These are phyloP conservation scores for Actias luna DNA, from an alignment of 2,888 invertebrate genomes.

Conservation along the genomic window DNA sequence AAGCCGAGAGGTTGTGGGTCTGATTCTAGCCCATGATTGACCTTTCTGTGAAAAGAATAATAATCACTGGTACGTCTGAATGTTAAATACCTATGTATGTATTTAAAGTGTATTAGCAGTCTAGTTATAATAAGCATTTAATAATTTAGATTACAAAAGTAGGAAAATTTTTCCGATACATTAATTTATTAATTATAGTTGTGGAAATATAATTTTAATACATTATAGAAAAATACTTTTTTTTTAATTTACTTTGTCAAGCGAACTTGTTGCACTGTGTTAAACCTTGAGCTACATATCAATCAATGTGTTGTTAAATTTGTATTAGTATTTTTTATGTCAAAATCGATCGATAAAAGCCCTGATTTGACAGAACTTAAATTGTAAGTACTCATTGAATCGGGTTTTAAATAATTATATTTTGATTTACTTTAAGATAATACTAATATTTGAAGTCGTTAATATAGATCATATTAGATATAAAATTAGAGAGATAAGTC, in stretches of 20 bases:
- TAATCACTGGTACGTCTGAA: too few relatives aligned
- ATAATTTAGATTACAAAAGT: too few relatives aligned
- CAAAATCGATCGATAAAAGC: slow-evolving; percentile 19
- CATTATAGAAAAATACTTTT: background rate
- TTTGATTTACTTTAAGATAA: slow-evolving; percentile 8
- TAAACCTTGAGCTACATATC: too few relatives aligned
- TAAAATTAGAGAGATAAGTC: slow-evolving; percentile 15
- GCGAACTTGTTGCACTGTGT: background rate
- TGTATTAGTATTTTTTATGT: background rate
- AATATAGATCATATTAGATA: slow-evolving; percentile 4
- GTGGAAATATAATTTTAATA: background rate
- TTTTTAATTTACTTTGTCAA: background rate
- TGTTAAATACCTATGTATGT: too few relatives aligned
- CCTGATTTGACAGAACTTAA: slow-evolving; percentile 53
- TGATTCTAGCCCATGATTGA: too few relatives aligned
- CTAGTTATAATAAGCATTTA: too few relatives aligned
- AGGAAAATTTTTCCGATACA: too few relatives aligned
- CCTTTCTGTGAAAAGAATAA: too few relatives aligned
- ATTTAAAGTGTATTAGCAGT: too few relatives aligned
- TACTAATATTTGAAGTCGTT: background rate
- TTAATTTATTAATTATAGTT: too few relatives aligned
- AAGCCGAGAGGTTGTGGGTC: too few relatives aligned
- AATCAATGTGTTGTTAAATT: background rate
- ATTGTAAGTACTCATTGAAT: slow-evolving; percentile 48
- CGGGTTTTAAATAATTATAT: slow-evolving; percentile 34